Evolutionary conservation across 1,140 invertebrate genomes (phyloP).

Genomic region (Rhopalosiphum padi): DNA sequence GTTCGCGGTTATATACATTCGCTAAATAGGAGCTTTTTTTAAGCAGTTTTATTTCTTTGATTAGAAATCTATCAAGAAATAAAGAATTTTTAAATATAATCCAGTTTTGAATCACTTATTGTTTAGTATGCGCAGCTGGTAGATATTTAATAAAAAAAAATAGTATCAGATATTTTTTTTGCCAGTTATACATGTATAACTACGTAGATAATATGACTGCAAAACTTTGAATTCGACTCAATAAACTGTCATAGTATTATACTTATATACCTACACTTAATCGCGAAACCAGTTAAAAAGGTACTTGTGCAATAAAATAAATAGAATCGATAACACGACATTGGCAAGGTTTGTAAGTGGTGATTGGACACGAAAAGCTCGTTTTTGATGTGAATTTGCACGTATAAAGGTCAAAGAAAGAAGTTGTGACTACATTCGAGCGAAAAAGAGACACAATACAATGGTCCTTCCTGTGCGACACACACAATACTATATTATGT

Average conservation of each 20-base stretch:
- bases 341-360: background rate
- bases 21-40: background rate
- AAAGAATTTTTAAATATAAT: background rate
- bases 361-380: background rate
- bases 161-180: background rate
- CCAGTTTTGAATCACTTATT: background rate
- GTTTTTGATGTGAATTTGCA: background rate
- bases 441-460: background rate
- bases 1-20: background rate
- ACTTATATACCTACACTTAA: too few species aligned
- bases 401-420: background rate
- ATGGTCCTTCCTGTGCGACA: slow-evolving; percentile 3
- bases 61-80: background rate
- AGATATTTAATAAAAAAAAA: background rate
- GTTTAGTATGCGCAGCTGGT: background rate
- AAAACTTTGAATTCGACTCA: background rate
- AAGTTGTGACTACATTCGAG: background rate
- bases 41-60: background rate
- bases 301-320: too few species aligned
- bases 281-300: too few species aligned
- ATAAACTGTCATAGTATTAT: background rate
- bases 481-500: background rate
- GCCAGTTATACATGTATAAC: background rate
- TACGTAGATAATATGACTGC: too few species aligned
- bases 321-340: background rate